Evolutionary conservation across 2,888 invertebrate species (phyloP), one percentile per base, ranked within the genome.

Genomic region (Encarsia formosa): DNA sequence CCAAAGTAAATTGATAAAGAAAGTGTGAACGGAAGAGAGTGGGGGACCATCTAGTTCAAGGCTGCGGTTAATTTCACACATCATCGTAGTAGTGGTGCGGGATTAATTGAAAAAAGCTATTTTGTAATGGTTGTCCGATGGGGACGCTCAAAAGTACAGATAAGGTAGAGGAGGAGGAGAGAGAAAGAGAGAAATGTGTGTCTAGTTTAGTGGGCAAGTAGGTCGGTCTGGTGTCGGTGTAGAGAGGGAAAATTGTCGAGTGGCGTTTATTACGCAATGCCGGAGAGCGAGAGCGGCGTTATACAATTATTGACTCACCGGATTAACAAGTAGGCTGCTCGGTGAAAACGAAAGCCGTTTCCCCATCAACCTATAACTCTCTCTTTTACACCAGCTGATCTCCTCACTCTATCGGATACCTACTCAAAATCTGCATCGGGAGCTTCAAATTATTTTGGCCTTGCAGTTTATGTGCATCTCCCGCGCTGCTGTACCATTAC

Each of bases 151-250:
- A n/a, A n/a, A n/a, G n/a, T n/a, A n/a, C n/a, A n/a, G n/a, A n/a
- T n/a, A n/a, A n/a, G n/a, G 20, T 6, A 18, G 20, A 34, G 13
- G 16, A 4, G 22, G 16, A 19, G 18, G 3, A 23, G 19, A 9
- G 22, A 31, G 19, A 5, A n/a, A 13, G 26, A 18, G 31, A 23
- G 11, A 70, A 72, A 74, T 71, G 70, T 74, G 64, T 73, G 74
- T 75, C 74, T 74, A 74, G 74, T 73, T 73, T 72, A 73, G 68
- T 73, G 70, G 73, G 73, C 72, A 73, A 73, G 72, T 73, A 69
- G 73, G 73, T 73, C 73, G 71, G 68, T 66, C 67, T n/a, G n/a
- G 66, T 68, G 71, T 9, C 20, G 15, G 13, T 19, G 18, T 18
- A n/a, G 34, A 34, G 37, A 37, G 37, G 19, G 26, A 24, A 16